Evolutionary conservation across 2,888 invertebrate genomes (phyloP).

Genomic region (Rugalucina vietnamica): DNA sequence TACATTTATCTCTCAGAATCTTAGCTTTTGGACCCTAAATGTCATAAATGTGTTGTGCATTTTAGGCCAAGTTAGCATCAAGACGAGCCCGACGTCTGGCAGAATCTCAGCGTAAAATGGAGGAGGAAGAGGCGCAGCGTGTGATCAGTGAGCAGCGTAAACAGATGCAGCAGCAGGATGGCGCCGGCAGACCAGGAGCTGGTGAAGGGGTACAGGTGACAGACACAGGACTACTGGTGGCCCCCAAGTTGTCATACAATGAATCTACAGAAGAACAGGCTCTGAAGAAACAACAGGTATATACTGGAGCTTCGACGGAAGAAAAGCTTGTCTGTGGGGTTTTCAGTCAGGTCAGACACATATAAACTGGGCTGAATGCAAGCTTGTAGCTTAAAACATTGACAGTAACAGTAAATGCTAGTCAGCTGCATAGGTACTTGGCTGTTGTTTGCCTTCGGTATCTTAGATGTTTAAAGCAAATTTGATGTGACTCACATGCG

Average conservation of each 20-base stretch:
- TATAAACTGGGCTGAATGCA: background rate
- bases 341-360: too few relatives aligned
- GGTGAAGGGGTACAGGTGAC: conserved; percentile 33
- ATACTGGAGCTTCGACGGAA: too few relatives aligned
- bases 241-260: conserved; percentile 52
- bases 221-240: conserved; percentile 47
- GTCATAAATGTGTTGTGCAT: too few relatives aligned
- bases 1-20: too few relatives aligned
- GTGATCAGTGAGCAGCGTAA: conserved; percentile 77
- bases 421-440: too few relatives aligned
- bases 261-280: conserved; percentile 77
- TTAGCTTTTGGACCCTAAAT: too few relatives aligned
- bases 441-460: too few relatives aligned
- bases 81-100: conserved; percentile 70
- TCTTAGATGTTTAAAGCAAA: too few relatives aligned
- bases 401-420: too few relatives aligned
- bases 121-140: conserved; percentile 78
- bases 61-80: conserved; percentile 77
- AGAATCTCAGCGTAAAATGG: conserved; percentile 72
- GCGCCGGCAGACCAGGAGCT: conserved; percentile 32
- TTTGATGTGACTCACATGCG: too few relatives aligned
- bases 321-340: too few relatives aligned
- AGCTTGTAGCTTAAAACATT: too few relatives aligned
- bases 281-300: conserved; percentile 80
- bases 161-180: conserved; percentile 71